phyloP scores from a whole-genome alignment of 2,797 vertebrate genomes.

The Chiroxiphia lanceolata region DNA sequence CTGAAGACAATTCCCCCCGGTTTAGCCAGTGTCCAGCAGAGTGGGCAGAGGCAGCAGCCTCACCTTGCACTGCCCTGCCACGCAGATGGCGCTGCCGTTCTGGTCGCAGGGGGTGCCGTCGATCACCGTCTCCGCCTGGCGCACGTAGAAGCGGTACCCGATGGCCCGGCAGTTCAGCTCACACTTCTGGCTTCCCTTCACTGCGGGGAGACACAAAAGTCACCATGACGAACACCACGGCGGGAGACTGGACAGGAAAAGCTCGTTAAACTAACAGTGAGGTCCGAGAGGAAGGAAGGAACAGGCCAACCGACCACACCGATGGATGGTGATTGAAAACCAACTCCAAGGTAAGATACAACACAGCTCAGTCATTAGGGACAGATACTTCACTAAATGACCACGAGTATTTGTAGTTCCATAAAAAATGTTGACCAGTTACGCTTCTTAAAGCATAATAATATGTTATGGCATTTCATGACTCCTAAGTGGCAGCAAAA shows the following conservation, averaged over 20 bases:
- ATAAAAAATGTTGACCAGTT: neutral
- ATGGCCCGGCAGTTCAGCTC: slow-evolving; percentile 91
- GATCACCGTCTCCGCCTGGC: slow-evolving; percentile 85
- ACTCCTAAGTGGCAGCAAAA: neutral
- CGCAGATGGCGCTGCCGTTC: slow-evolving; percentile 85
- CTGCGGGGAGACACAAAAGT: slow-evolving; percentile 61
- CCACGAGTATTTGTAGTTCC: neutral
- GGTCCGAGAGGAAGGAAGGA: neutral
- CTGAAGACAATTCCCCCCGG: neutral
- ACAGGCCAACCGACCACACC: neutral
- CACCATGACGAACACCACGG: neutral
- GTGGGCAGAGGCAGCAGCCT: neutral
- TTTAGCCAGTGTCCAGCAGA: too few species aligned
- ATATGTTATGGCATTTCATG: neutral
- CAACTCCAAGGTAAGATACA: neutral
- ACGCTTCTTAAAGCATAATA: neutral
- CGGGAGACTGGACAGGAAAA: neutral
- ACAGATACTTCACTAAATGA: neutral
- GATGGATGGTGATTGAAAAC: neutral
- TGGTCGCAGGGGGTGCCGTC: slow-evolving; percentile 92
- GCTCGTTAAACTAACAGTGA: neutral
- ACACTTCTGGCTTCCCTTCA: slow-evolving; percentile 84
- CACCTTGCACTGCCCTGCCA: slow-evolving; percentile 91
- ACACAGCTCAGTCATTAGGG: neutral
- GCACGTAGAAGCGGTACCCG: slow-evolving; percentile 94